Conservation (phyloP, 2,888 invertebrate species). For the Scaptomyza polygonia region DNA sequence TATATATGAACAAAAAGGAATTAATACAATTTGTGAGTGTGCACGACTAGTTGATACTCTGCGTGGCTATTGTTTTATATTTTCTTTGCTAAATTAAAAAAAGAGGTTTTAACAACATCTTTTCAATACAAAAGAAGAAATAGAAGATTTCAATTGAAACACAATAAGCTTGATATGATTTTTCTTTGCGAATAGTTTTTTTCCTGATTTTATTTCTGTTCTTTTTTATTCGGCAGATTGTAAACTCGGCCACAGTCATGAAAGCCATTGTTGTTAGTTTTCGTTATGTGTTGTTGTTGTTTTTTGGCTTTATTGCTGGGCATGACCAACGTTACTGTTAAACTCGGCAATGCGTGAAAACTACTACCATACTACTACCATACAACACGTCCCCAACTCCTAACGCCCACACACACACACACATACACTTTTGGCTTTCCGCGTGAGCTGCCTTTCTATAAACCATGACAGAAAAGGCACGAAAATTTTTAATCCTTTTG, state of each 20-base stretch:
- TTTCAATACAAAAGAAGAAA: background rate
- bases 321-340: constrained; percentile 58
- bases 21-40: no score
- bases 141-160: background rate
- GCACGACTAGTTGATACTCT: background rate
- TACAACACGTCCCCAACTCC: constrained; percentile 37
- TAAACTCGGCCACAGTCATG: constrained; percentile 47
- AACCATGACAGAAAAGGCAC: constrained; percentile 51
- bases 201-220: constrained; percentile 6
- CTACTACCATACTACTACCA: constrained; percentile 51
- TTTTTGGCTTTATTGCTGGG: constrained; percentile 54
- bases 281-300: constrained; percentile 33
- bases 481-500: constrained; percentile 77
- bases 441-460: constrained; percentile 34
- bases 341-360: constrained; percentile 74
- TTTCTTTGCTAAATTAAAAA: background rate
- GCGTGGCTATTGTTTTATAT: no score
- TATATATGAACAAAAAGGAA: background rate
- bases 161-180: constrained; percentile 2
- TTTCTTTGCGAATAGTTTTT: background rate
- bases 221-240: constrained; percentile 43
- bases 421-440: constrained; percentile 37
- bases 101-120: background rate
- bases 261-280: constrained; percentile 30
- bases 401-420: constrained; percentile 19